Evolutionary conservation across 2,888 invertebrate species (phyloP), one percentile per base, ranked within the genome.

Genomic region (Stratiomys singularior): DNA sequence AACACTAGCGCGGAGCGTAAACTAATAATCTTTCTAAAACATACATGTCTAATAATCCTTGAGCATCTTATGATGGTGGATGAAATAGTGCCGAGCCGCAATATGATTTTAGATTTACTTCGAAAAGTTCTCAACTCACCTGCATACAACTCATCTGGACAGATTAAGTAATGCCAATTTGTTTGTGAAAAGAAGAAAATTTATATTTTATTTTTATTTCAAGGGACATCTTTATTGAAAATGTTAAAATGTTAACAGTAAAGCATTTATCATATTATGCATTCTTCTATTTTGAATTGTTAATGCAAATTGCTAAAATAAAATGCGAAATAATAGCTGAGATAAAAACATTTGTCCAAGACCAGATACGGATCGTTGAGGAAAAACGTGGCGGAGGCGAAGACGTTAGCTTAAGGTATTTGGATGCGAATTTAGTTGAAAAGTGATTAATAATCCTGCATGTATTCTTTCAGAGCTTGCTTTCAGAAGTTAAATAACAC

Each of bases 41-140:
- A 83, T 7, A 83, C 83, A 3, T 82, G 83, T 21, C 77, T 84
- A 13, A 81, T 83, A 1, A 81, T 85, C 46, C 79, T 87, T n/a
- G 87, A 87, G 78, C 87, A 87, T 78, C 81, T 85, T 0, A 86
- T 87, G 86, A 85, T 87, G 83, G 84, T 86, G 0, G 86, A 87
- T 76, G 86, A 87, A 69, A 81, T 85, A 74, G 84, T 84, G 28
- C 83, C 86, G 0, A 87, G 86, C 81, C 84, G 85, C 1, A 78
- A 80, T 0, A 81, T 85, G 63, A 78, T 87, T 7, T 78, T 87
- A 25, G 82, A 82, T 1, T 79, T 87, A 7, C 83, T 86, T 21
- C 83, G 82, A 4, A 82, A 81, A 1, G 77, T 87, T 1, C 80
- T 83, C 0, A 72, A 78, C 1, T 81, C 82, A 44, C 11, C 76